Base-by-base conservation (phyloP, 1,140 invertebrate genomes). In the Drosophila hydei region DNA sequence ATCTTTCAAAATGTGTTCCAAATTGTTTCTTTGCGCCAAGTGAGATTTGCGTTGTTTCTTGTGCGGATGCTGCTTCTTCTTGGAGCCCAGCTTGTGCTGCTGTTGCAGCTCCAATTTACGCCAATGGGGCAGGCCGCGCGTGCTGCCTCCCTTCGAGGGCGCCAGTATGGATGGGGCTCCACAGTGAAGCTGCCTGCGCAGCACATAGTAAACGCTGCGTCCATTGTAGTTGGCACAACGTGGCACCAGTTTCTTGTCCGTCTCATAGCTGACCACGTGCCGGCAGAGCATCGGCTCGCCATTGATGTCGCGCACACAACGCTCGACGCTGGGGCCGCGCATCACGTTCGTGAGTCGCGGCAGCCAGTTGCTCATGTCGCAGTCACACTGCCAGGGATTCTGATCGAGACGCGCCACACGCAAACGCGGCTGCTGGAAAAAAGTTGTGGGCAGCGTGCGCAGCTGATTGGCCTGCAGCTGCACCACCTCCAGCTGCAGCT, bases 311-410 rank as follows among this genome's bases (percentile, higher is more conserved):
- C 85, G 80, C 4, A 91, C 80, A 76, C 91, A 92, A 27, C 92
- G 89, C 80, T 93, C 92, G 1, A 58, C 55, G 9, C 38, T 56
- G 3, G 51, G 47, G 9, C 56, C 67, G 2, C 72, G 73, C 12
- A 93, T 81, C 70, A 92, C 91, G 71, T 94, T 94, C 0, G 92
- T 92, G 14, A 93, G 72, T 25, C 91, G 91, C 40, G 93, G 92
- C 77, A 94, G 93, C 95, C 95, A 95, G 38, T 92, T 92, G 50
- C 75, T 87, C 94, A 95, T 95, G 1, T 92, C 90, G 77, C 95
- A 96, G 36, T 92, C 93, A 75, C 95, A 96, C 64, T 95, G 93
- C 95, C 95, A 95, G 8, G 94, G 94, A 92, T 96, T 96, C 7
- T 92, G 92, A 30, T 72, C 80, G 3, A 91, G 72, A 54, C 94